Evolutionary conservation across 2,888 invertebrate genomes (phyloP).

Genomic region (Notocelia uddmanniana): DNA sequence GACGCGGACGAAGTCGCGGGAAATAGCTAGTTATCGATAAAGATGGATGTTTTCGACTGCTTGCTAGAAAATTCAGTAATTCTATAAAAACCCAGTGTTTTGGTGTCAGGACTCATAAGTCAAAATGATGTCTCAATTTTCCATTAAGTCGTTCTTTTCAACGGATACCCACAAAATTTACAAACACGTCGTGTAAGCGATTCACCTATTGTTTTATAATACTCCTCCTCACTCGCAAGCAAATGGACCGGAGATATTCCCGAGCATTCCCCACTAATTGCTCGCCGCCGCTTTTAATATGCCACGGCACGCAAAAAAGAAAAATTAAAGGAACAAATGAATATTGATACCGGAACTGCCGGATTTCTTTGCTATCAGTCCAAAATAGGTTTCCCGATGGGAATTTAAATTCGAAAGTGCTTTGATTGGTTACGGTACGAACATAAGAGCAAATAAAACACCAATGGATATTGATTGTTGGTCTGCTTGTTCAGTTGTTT

Average conservation of each 20-base stretch:
- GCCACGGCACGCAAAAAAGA: conserved; percentile 73
- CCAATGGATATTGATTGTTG: not conserved
- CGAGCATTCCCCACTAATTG: conserved; percentile 76
- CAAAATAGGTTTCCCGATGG: conserved; percentile 20
- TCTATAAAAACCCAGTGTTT: no score
- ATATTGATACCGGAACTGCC: conserved; percentile 60
- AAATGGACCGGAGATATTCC: conserved; percentile 73
- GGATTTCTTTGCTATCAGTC: conserved; percentile 31
- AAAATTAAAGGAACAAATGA: conserved; percentile 74
- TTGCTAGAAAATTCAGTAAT: no score
- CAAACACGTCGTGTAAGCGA: not conserved
- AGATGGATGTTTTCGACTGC: no score
- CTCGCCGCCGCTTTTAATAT: conserved; percentile 70
- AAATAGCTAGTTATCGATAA: no score
- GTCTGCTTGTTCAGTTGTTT: not conserved
- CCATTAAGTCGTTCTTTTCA: no score
- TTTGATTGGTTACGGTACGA: conserved; percentile 12
- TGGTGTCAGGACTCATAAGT: no score
- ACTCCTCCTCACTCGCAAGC: conserved; percentile 53
- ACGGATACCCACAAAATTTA: no score
- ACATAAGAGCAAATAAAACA: not conserved
- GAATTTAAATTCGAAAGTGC: conserved; percentile 29
- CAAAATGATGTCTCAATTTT: no score
- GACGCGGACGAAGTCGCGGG: no score
- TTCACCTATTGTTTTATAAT: conserved; percentile 45